Evolutionary conservation across 1,140 invertebrate species (phyloP), one percentile per base, ranked within the genome.

Genomic region (Bicyclus anynana): DNA sequence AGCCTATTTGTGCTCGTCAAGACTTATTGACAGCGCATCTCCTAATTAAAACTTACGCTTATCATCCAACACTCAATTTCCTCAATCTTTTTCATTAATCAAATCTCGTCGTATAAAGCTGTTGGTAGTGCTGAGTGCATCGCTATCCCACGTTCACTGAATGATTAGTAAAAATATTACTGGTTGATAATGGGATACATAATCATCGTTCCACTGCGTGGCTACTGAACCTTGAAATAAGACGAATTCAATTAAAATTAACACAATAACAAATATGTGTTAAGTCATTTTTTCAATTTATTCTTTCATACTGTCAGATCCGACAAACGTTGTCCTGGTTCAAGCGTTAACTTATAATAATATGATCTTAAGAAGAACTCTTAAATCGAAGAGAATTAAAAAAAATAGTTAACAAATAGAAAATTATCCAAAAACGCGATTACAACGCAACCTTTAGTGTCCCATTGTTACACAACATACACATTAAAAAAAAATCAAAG

Each of bases 1-100:
- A 14, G 14, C 44, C 14, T 27, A 47, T 44, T 44, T 44, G 40
- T 21, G 12, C n/a, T 6, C 21, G 44, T 47, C 44, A 47, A 16
- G 12, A 14, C 1, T 44, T 33, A 53, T 46, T 46, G 23, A 53
- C 40, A 33, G 21, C 26, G 26, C 52, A 27, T 46, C 20, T 44
- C 20, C 38, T 53, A 53, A 53, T 53, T 53, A 53, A 53, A 53
- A 29, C 13, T 29, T 16, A 29, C 51, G 13, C 51, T 53, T 53
- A 53, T 53, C 40, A 47, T 53, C 26, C 4, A 29, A 4, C 17
- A 14, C 3, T 46, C 23, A 53, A 46, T 33, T 53, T 46, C 38
- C 26, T 44, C 26, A 53, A 53, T 50, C 53, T 48, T 58, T 74
- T 72, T 67, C 69, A 78, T 80, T 78, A 70, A 78, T 80, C 75